These are phyloP conservation scores for Rugalucina vietnamica DNA, from an alignment of 2,888 invertebrate genomes.

Conservation along the genomic window DNA sequence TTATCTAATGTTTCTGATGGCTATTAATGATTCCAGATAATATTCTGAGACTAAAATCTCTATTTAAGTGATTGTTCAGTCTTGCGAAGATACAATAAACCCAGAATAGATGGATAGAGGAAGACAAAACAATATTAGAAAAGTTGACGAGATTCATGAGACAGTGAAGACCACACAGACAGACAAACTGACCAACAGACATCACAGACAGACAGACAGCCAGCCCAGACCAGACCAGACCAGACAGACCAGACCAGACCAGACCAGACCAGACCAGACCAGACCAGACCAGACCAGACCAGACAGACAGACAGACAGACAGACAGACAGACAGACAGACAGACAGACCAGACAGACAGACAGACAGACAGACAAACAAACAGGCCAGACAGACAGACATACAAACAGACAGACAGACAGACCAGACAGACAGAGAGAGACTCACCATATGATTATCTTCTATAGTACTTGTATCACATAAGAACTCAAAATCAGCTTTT, in stretches of 20 bases:
- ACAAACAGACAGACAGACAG: background rate
- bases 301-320: no score
- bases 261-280: background rate
- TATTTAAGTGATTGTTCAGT: no score
- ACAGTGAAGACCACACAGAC: no score
- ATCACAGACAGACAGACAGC: no score
- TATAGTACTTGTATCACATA: constrained; percentile 74
- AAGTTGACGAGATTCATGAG: no score
- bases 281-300: background rate
- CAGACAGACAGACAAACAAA: background rate
- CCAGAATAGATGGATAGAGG: no score
- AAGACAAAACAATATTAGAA: no score
- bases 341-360: background rate
- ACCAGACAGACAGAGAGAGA: constrained; percentile 28
- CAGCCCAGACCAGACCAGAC: no score
- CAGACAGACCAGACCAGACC: no score
- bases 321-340: background rate
- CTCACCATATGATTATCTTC: constrained; percentile 77
- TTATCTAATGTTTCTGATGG: background rate
- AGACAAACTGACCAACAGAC: no score
- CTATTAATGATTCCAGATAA: background rate
- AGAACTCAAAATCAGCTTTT: constrained; percentile 77
- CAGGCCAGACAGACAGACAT: background rate
- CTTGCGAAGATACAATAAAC: no score
- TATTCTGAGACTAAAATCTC: no score